Base-by-base conservation (phyloP, 1,140 invertebrate species). In the Geopemphigus sp. region DNA sequence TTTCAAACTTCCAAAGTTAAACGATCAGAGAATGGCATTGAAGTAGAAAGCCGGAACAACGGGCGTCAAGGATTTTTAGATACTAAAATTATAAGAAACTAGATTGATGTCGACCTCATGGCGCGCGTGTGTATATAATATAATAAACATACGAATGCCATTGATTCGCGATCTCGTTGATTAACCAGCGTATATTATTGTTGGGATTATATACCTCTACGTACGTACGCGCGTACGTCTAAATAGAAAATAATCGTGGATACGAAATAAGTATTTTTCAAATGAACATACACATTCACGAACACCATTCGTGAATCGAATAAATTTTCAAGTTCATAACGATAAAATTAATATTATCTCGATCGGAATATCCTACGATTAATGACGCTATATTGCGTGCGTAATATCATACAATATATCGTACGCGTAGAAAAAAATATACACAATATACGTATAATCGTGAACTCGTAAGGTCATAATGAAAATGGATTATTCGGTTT, bases 31-130 rank as follows among this genome's bases (percentile, higher is more conserved):
- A 57, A 59, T 45, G 66, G 17, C 57, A 59, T 59, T 76, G 54
- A 15, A 57, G n/a, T 76, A 61, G 73, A 76, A 76, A 76, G 73
- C 54, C 53, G 73, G 73, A 76, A 76, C 53, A 76, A 39, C 32
- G 3, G 1, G 22, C 56, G 12, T 76, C 73, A 76, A 76, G 73
- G 73, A 76, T 45, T 14, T 76, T 76, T n/a, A 45, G 1, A 59
- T 32, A 74, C 24, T 57, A 74, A 26, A 76, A 59, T 76, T 39
- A 76, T 76, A 45, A 45, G 56, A 61, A 76, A 59, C 73, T 24
- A 59, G 73, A 76, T 56, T 74, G 26, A 57, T 5, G 32, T 59
- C 53, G 73, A 76, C 73, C 73, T 76, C 73, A 76, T 76, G 32
- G 54, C 39, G 56, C 5, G 56, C 24, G 8, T 6, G 32, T 39